Conservation (phyloP, 1,140 invertebrate species). For the Cherax quadricarinatus region DNA sequence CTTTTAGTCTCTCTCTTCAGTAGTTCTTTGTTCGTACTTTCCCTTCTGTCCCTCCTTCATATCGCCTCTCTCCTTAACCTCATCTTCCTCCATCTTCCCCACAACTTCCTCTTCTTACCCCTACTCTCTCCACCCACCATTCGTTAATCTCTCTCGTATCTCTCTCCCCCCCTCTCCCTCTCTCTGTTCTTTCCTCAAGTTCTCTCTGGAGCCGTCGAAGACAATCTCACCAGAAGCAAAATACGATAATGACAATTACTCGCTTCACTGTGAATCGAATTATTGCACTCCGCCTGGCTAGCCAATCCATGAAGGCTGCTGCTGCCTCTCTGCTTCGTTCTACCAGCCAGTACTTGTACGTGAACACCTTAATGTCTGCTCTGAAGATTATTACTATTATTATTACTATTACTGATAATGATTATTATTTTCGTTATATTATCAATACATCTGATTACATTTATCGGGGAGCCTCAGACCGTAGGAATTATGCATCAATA, state of each 20-base stretch:
- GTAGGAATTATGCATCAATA: no score
- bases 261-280: neutral
- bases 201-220: neutral
- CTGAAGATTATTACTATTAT: no score
- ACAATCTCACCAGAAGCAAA: neutral
- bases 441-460: no score
- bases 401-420: no score
- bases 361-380: no score
- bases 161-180: neutral
- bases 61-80: neutral
- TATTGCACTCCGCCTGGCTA: neutral
- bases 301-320: no score
- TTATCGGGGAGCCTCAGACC: no score
- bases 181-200: neutral
- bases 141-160: neutral
- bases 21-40: neutral
- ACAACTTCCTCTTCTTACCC: neutral
- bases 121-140: neutral
- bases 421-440: no score
- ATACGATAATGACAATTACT: neutral
- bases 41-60: neutral
- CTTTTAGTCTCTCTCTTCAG: neutral
- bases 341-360: no score
- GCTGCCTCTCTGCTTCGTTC: no score
- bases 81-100: neutral